Conservation (phyloP, 1,140 invertebrate genomes). For the Samia ricini region DNA sequence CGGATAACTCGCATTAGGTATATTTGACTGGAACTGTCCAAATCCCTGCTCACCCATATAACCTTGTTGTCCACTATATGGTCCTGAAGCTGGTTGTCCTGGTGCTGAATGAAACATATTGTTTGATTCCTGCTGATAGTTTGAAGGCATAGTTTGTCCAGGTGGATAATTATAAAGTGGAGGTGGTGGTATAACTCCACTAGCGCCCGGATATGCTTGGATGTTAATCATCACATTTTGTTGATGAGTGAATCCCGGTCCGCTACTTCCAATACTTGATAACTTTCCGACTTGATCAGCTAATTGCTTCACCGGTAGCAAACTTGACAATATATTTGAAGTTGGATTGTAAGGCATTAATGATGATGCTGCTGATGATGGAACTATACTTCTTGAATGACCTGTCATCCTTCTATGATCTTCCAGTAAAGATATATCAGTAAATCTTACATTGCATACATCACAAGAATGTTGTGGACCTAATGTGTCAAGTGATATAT, state of each 20-base stretch:
- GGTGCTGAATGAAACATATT: slow-evolving; percentile 44
- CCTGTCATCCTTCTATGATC: slow-evolving; percentile 65
- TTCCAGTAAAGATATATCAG: slow-evolving; percentile 61
- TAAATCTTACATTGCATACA: slow-evolving; percentile 70
- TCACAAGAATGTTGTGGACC: slow-evolving; percentile 73
- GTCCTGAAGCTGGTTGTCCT: slow-evolving; percentile 35
- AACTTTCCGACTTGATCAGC: slow-evolving; percentile 73
- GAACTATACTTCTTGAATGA: slow-evolving; percentile 57
- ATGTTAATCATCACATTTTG: slow-evolving; percentile 77
- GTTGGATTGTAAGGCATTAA: slow-evolving; percentile 53
- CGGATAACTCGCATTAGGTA: slow-evolving; percentile 49
- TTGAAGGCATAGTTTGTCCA: slow-evolving; percentile 40
- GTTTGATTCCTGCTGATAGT: slow-evolving; percentile 36
- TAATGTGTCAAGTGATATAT: slow-evolving; percentile 70
- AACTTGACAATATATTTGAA: slow-evolving; percentile 50
- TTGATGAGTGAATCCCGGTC: slow-evolving; percentile 67
- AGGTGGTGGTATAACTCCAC: slow-evolving; percentile 53
- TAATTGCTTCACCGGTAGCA: slow-evolving; percentile 70
- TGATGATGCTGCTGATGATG: slow-evolving; percentile 39
- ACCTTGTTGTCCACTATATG: slow-evolving; percentile 41
- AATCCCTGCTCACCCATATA: slow-evolving; percentile 48
- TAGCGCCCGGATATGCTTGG: slow-evolving; percentile 67
- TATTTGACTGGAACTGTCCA: slow-evolving; percentile 46
- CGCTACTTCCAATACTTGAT: slow-evolving; percentile 43
- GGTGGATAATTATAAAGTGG: slow-evolving; percentile 44